A percentile compares a stretch with the other conserved stretches of the same genome.
Evolutionary conservation across 2,113 vertebrate species (phyloP).

Genomic region (Saccopteryx leptura): DNA sequence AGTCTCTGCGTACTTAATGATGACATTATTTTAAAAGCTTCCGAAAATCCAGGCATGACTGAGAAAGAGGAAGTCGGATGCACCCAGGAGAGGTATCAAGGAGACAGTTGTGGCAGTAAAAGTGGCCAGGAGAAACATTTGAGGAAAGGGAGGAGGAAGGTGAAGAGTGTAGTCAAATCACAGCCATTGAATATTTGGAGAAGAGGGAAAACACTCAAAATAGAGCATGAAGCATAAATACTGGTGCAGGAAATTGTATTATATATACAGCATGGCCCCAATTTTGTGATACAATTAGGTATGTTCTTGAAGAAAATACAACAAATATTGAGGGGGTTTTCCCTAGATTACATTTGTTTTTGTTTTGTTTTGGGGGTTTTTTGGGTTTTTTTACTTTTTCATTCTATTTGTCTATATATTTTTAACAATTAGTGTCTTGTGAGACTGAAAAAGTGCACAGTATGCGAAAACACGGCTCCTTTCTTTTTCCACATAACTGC

Average conservation of each 20-base stretch:
- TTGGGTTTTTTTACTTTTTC: not conserved
- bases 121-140: not conserved
- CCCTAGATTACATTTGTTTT: not conserved
- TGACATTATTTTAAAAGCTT: not conserved
- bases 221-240: not conserved
- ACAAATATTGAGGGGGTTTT: not conserved
- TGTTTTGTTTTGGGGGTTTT: no score
- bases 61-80: conserved; percentile 47
- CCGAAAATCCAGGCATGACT: conserved; percentile 46
- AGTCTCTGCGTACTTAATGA: not conserved
- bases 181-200: not conserved
- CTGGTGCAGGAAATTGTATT: not conserved
- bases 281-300: not conserved
- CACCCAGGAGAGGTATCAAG: conserved; percentile 5
- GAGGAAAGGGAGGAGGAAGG: conserved; percentile 8
- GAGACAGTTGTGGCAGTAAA: conserved; percentile 41
- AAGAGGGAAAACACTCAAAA: conserved; percentile 44
- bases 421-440: not conserved
- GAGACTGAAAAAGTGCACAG: not conserved
- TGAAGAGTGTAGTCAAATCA: not conserved
- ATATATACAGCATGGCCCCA: not conserved
- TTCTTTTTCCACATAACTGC: not conserved
- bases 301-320: conserved; percentile 27
- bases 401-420: not conserved
- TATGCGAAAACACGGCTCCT: not conserved